phyloP scores from a whole-genome alignment of 2,113 vertebrate genomes.

The Entomyzon cyanotis region DNA sequence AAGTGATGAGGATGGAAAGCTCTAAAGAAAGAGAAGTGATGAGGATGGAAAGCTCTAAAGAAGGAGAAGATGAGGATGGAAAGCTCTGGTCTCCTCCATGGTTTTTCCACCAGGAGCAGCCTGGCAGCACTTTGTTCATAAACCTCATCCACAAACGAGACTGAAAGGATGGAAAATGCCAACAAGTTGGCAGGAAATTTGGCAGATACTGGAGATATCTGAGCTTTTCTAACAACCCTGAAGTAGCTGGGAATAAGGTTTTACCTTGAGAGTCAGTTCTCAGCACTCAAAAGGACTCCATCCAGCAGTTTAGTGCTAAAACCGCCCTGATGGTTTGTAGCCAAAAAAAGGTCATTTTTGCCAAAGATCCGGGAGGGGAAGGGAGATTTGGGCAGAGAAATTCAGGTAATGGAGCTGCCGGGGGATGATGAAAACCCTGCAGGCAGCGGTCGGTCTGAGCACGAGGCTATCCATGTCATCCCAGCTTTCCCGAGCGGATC shows the following conservation, averaged over 20 bases:
- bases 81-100: fast-evolving
- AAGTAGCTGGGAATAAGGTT: neutral
- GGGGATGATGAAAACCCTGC: neutral
- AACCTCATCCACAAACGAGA: too few species aligned
- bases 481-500: neutral
- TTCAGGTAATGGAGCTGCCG: neutral
- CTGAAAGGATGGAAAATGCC: neutral
- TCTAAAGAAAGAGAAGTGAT: too few species aligned
- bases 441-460: neutral
- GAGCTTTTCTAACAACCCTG: neutral
- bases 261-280: fast-evolving
- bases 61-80: too few species aligned
- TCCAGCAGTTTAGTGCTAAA: neutral
- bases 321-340: neutral
- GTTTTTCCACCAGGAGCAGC: neutral
- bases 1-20: too few species aligned
- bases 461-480: neutral
- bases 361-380: neutral
- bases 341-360: neutral
- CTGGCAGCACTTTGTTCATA: neutral
- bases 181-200: neutral
- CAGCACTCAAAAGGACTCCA: neutral
- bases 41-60: too few species aligned
- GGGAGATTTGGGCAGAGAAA: neutral
- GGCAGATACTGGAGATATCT: neutral